phyloP scores from a whole-genome alignment of 2,797 vertebrate genomes.

The Naso thynnoides region DNA sequence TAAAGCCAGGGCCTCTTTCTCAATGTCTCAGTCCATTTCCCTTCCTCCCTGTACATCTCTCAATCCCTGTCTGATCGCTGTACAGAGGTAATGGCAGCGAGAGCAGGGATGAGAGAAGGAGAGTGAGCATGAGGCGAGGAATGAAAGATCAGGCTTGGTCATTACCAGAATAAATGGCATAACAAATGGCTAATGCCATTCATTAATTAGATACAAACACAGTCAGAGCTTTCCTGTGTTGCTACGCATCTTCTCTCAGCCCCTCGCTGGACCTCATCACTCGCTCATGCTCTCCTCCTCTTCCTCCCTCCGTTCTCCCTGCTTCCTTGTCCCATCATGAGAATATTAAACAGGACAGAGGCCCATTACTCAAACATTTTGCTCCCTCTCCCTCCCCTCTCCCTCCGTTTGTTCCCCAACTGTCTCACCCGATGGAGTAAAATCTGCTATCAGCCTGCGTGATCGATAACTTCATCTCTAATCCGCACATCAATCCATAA shows the following conservation, averaged over 20 bases:
- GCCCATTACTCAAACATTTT: slow-evolving; percentile 63
- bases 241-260: slow-evolving; percentile 23
- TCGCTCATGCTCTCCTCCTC: slow-evolving; percentile 18
- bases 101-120: slow-evolving; percentile 40
- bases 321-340: slow-evolving; percentile 56
- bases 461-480: slow-evolving; percentile 62
- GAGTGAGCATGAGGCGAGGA: slow-evolving; percentile 58
- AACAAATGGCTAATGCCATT: slow-evolving; percentile 76
- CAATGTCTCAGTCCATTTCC: slow-evolving; percentile 32
- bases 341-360: slow-evolving; percentile 64
- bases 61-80: slow-evolving; percentile 38
- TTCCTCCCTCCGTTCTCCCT: slow-evolving; percentile 22
- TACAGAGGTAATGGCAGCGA: slow-evolving; percentile 45
- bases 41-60: slow-evolving; percentile 35
- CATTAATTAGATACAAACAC: slow-evolving; percentile 82
- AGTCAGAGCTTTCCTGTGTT: slow-evolving; percentile 35
- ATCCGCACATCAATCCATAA: slow-evolving; percentile 49
- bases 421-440: slow-evolving; percentile 51
- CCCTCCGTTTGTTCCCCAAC: slow-evolving; percentile 28
- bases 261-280: slow-evolving; percentile 48
- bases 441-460: slow-evolving; percentile 48
- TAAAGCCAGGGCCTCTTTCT: slow-evolving; percentile 56
- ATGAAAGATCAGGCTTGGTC: slow-evolving; percentile 68
- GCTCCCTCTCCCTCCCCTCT: neutral
- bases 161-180: slow-evolving; percentile 78